phyloP scores from a whole-genome alignment of 2,888 invertebrate genomes.

The Tetragonula carbonaria region DNA sequence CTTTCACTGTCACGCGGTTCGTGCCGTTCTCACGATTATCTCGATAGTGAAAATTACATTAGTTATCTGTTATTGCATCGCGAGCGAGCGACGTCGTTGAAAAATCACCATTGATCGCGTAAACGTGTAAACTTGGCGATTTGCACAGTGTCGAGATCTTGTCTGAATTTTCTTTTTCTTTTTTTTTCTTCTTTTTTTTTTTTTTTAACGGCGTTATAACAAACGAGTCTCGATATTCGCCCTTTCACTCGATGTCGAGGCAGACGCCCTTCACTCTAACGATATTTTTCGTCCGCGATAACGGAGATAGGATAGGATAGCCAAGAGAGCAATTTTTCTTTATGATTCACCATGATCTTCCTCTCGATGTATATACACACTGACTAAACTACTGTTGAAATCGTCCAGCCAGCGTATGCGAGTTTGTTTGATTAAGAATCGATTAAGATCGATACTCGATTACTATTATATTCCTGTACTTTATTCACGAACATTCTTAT shows the following conservation, averaged over 20 bases:
- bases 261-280: constrained; percentile 60
- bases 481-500: background rate
- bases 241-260: constrained; percentile 63
- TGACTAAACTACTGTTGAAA: too few relatives aligned
- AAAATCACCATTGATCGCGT: constrained; percentile 2
- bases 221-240: constrained; percentile 44
- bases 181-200: background rate
- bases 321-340: background rate
- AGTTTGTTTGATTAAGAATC: background rate
- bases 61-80: background rate
- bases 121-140: background rate
- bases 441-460: background rate
- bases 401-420: too few relatives aligned
- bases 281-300: constrained; percentile 42
- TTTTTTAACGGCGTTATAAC: background rate
- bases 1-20: background rate
- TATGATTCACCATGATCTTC: background rate
- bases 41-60: background rate
- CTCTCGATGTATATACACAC: background rate
- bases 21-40: constrained; percentile 2
- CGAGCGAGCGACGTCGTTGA: background rate
- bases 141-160: background rate
- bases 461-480: background rate
- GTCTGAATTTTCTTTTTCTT: background rate
- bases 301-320: constrained; percentile 21